Percentiles rank a stretch among this genome's conserved stretches.
These are phyloP conservation scores for Colostygia pectinataria DNA, from an alignment of 2,888 invertebrate species.

Conservation along the genomic window DNA sequence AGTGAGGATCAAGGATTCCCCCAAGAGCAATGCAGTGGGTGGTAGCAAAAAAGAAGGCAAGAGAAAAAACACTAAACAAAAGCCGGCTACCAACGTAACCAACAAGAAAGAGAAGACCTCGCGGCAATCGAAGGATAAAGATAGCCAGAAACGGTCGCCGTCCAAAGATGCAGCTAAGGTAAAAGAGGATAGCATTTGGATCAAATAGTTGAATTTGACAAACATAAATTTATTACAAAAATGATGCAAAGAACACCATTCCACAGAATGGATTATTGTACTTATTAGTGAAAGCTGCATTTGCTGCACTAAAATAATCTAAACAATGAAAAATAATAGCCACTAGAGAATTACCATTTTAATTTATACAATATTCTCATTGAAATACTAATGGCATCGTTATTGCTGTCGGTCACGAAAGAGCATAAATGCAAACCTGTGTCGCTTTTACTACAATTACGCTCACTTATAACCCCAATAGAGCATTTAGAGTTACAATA, in stretches of 20 bases:
- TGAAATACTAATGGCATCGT: slow-evolving; percentile 63
- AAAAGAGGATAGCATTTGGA: too few species aligned
- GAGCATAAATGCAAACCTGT: slow-evolving; percentile 55
- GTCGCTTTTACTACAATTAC: slow-evolving; percentile 49
- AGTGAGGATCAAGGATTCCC: slow-evolving; percentile 86
- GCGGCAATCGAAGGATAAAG: slow-evolving; percentile 64
- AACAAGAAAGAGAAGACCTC: slow-evolving; percentile 62
- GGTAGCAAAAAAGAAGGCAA: slow-evolving; percentile 84
- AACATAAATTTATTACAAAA: too few species aligned
- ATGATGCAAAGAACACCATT: slow-evolving; percentile 4
- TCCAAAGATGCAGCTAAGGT: slow-evolving; percentile 55
- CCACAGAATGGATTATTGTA: slow-evolving; percentile 4
- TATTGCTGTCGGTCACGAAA: slow-evolving; percentile 66
- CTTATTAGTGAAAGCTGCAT: slow-evolving; percentile 34
- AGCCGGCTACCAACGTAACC: slow-evolving; percentile 80
- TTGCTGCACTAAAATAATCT: slow-evolving; percentile 46
- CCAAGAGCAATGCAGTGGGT: slow-evolving; percentile 84
- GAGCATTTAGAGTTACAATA: slow-evolving; percentile 53
- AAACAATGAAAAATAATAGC: slow-evolving; percentile 44
- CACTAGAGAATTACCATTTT: slow-evolving; percentile 49
- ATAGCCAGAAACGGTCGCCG: slow-evolving; percentile 54
- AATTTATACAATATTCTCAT: slow-evolving; percentile 59
- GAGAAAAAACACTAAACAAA: slow-evolving; percentile 84
- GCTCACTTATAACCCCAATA: slow-evolving; percentile 51
- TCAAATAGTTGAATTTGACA: too few species aligned